These are phyloP conservation scores for Dyspetes luteomarginatus DNA, from an alignment of 2,888 invertebrate genomes.

Conservation along the genomic window DNA sequence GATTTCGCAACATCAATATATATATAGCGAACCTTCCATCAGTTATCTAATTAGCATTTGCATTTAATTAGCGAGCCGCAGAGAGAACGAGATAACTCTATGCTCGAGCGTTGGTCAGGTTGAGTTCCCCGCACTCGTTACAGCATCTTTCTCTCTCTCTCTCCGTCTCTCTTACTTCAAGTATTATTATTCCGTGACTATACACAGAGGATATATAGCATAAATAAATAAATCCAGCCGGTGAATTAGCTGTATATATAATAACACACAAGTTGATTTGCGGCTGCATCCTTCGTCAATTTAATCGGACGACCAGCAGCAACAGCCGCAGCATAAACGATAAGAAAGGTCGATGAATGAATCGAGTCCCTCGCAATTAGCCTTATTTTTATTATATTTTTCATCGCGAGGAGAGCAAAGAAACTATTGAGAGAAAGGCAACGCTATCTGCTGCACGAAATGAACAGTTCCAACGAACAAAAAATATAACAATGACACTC, in stretches of 20 bases:
- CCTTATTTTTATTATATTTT: slow-evolving; percentile 32
- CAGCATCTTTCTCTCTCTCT: not conserved
- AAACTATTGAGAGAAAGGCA: not conserved
- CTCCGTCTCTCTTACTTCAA: slow-evolving; percentile 23
- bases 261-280: slow-evolving; percentile 49
- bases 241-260: slow-evolving; percentile 1
- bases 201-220: slow-evolving; percentile 21
- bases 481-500: not conserved
- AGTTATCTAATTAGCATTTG: slow-evolving; percentile 79
- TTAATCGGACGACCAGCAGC: slow-evolving; percentile 29
- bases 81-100: slow-evolving; percentile 69
- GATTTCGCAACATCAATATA: not conserved
- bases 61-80: slow-evolving; percentile 76
- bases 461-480: not conserved
- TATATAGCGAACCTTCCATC: slow-evolving; percentile 73
- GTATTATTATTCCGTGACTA: slow-evolving; percentile 39
- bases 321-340: slow-evolving; percentile 24
- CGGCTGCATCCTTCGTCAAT: slow-evolving; percentile 47
- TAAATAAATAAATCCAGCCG: slow-evolving; percentile 36
- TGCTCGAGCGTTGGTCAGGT: not conserved
- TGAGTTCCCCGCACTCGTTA: slow-evolving; percentile 37
- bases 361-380: slow-evolving; percentile 45
- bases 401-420: not conserved
- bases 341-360: slow-evolving; percentile 53
- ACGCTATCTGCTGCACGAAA: not conserved